Evolutionary conservation across 2,113 vertebrate genomes (phyloP).

Genomic region (Eurypyga helias): DNA sequence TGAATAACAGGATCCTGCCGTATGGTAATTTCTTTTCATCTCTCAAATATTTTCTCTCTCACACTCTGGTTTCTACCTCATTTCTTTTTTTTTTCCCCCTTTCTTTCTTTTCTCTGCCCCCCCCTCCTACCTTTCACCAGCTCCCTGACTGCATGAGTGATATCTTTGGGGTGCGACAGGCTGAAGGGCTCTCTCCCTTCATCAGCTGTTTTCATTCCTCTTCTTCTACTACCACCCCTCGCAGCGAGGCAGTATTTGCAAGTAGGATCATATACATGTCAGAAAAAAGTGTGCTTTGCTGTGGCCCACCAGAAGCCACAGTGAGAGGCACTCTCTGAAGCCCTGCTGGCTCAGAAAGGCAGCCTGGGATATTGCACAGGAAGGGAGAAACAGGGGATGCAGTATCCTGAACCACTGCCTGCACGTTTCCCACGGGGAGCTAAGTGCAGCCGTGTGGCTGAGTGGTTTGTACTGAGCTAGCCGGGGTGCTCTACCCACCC

Average conservation of each 20-base stretch:
- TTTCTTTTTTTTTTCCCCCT: constrained; percentile 37
- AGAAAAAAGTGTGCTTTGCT: neutral
- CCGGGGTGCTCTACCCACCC: constrained; percentile 12
- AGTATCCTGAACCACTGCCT: neutral
- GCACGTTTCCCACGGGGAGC: neutral
- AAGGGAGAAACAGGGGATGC: neutral
- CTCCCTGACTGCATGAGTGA: constrained; percentile 26
- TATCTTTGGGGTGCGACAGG: neutral
- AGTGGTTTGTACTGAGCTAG: neutral
- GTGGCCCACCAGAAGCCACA: neutral
- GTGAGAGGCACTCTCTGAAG: neutral
- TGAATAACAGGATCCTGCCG: constrained; percentile 82
- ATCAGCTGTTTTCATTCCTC: neutral
- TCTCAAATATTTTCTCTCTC: constrained; percentile 71
- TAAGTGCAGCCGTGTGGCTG: neutral
- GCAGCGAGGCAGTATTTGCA: neutral
- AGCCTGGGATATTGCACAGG: neutral
- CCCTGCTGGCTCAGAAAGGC: neutral
- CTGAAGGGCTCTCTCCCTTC: constrained; percentile 6
- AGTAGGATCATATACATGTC: neutral
- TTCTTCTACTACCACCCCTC: constrained; percentile 26
- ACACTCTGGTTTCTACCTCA: constrained; percentile 34
- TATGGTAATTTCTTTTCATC: constrained; percentile 82
- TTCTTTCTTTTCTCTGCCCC: constrained; percentile 28
- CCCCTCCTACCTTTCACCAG: constrained; percentile 28